Conservation (phyloP, 1,140 invertebrate species). For the Papilio polyxenes region DNA sequence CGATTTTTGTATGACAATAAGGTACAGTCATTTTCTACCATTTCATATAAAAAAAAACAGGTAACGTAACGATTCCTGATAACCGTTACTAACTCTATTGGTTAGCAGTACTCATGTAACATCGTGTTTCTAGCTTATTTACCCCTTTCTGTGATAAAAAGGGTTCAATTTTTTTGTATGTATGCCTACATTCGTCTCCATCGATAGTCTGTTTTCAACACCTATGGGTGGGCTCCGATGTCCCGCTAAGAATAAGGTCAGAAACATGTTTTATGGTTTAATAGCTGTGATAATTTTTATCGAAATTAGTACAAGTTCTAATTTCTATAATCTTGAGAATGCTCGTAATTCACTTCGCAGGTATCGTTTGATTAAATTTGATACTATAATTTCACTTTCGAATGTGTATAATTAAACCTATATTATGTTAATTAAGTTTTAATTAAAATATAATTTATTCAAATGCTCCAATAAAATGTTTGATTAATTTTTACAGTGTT, state of each 20-base stretch:
- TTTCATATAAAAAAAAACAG: not conserved
- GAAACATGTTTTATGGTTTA: slow-evolving; percentile 58
- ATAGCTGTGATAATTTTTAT: slow-evolving; percentile 53
- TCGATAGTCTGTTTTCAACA: slow-evolving; percentile 57
- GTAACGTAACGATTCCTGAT: not conserved
- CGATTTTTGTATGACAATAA: too few relatives aligned
- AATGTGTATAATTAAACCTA: slow-evolving; percentile 19
- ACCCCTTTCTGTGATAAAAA: not conserved
- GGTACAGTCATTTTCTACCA: not conserved
- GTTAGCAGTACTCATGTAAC: not conserved
- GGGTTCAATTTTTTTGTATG: not conserved
- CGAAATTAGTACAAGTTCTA: slow-evolving; percentile 32
- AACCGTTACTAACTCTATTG: not conserved
- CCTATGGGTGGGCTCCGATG: slow-evolving; percentile 67
- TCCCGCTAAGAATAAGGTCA: slow-evolving; percentile 62
- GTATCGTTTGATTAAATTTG: slow-evolving; percentile 30
- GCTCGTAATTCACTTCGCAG: slow-evolving; percentile 3
- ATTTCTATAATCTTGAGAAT: slow-evolving; percentile 39
- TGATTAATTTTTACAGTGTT: slow-evolving; percentile 31
- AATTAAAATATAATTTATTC: slow-evolving; percentile 42
- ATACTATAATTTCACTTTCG: slow-evolving; percentile 37
- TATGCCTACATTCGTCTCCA: slow-evolving; percentile 45
- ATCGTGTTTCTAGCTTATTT: not conserved
- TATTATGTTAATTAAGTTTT: slow-evolving; percentile 28
- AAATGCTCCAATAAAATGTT: slow-evolving; percentile 38